Conservation (phyloP, 2,113 vertebrate species). For the Dermatemys mawii region DNA sequence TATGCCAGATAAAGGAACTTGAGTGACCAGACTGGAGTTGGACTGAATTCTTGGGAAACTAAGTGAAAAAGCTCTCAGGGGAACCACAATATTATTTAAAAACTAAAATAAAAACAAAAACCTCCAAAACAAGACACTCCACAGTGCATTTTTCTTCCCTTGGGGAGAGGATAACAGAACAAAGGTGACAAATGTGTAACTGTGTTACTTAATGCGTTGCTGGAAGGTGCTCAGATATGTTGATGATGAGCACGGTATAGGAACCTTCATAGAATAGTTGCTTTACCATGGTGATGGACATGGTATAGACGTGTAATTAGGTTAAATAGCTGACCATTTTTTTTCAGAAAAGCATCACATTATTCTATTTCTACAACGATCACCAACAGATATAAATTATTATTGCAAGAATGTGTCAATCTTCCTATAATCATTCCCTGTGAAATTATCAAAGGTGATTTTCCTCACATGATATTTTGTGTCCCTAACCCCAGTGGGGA, state of each 20-base stretch:
- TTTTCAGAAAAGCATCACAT: not conserved
- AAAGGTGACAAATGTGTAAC: not conserved
- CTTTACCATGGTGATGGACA: not conserved
- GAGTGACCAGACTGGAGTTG: not conserved
- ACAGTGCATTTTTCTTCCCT: not conserved
- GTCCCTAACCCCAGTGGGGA: not conserved
- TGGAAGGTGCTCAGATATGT: not conserved
- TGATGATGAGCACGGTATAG: not conserved
- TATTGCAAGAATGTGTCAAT: not conserved
- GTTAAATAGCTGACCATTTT: not conserved
- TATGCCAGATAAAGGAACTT: not conserved
- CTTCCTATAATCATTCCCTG: not conserved
- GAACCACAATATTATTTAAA: not conserved
- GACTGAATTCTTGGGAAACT: not conserved
- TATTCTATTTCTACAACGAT: not conserved
- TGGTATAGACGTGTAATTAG: not conserved
- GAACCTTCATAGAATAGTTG: not conserved
- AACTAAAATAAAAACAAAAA: not conserved
- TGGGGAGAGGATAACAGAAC: not conserved
- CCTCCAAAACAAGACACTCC: not conserved
- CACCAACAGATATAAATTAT: too few species aligned
- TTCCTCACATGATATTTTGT: constrained; percentile 1
- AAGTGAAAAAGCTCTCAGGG: not conserved
- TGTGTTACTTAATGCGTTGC: not conserved
- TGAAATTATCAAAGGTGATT: not conserved